Conservation (phyloP, 2,113 vertebrate species). For the Xerus inauris region DNA sequence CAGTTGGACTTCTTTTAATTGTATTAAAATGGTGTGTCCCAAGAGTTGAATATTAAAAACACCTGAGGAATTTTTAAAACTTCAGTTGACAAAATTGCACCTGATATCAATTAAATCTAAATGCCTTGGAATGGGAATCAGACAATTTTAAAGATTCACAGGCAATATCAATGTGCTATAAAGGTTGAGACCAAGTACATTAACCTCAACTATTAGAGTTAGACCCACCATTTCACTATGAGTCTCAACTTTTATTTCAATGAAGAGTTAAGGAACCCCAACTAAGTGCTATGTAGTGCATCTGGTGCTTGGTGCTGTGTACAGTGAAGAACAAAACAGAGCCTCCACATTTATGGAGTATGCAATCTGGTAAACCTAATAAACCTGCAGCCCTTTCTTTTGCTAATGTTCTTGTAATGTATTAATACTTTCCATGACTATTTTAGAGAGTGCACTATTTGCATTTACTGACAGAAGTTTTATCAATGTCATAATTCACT, state of each 20-base stretch:
- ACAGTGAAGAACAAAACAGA: background rate
- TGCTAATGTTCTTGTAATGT: background rate
- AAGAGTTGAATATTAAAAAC: slow-evolving; percentile 39
- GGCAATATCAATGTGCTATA: background rate
- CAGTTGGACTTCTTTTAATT: slow-evolving; percentile 45
- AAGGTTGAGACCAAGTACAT: background rate
- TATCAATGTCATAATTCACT: background rate
- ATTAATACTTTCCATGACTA: background rate
- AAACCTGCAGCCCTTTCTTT: background rate
- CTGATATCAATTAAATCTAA: background rate
- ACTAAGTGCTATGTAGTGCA: background rate
- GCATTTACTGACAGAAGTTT: background rate
- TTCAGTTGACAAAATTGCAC: background rate
- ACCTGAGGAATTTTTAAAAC: slow-evolving; percentile 42
- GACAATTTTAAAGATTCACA: background rate
- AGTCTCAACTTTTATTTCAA: background rate
- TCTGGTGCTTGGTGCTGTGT: background rate
- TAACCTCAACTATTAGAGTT: background rate
- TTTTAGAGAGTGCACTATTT: background rate
- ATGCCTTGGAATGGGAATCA: background rate
- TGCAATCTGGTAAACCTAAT: background rate
- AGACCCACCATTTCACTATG: background rate
- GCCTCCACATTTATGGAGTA: background rate
- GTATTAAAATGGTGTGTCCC: background rate
- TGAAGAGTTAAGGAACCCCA: background rate